Conservation (phyloP, 2,113 vertebrate species). For the Calypte anna region DNA sequence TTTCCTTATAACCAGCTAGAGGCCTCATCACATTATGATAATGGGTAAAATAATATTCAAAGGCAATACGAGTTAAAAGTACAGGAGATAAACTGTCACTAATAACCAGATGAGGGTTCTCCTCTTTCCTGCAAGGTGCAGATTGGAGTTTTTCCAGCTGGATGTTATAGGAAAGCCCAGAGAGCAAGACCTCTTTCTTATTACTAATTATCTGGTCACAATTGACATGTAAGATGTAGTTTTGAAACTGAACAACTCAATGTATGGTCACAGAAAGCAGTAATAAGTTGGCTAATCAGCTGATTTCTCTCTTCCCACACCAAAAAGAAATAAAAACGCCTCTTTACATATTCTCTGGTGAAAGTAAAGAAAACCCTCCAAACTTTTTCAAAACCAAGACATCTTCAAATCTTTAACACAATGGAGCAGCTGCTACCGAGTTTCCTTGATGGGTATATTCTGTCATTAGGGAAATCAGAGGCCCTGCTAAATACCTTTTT, state of each 20-base stretch:
- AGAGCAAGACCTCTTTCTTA: not conserved
- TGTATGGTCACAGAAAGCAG: constrained; percentile 24
- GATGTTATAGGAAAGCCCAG: not conserved
- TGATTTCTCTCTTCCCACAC: not conserved
- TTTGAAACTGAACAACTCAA: constrained; percentile 1
- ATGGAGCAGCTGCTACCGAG: constrained; percentile 53
- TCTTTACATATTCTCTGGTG: constrained; percentile 43
- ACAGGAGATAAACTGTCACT: not conserved
- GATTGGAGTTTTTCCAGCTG: not conserved
- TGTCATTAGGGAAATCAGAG: constrained; percentile 72
- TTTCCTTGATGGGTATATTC: constrained; percentile 65
- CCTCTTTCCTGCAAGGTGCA: not conserved
- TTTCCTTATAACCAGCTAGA: not conserved
- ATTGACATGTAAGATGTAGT: not conserved
- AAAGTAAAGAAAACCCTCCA: constrained; percentile 42
- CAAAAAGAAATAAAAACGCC: constrained; percentile 19
- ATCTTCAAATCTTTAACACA: constrained; percentile 62
- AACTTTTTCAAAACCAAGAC: constrained; percentile 58
- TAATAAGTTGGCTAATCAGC: constrained; percentile 14
- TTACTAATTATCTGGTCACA: constrained; percentile 1
- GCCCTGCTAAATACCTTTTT: constrained; percentile 67
- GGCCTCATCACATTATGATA: not conserved
- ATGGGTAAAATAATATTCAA: not conserved
- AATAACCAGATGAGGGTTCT: not conserved
- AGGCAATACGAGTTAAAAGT: not conserved